phyloP scores from a whole-genome alignment of 2,888 invertebrate species.

The Synergus gifuensis region DNA sequence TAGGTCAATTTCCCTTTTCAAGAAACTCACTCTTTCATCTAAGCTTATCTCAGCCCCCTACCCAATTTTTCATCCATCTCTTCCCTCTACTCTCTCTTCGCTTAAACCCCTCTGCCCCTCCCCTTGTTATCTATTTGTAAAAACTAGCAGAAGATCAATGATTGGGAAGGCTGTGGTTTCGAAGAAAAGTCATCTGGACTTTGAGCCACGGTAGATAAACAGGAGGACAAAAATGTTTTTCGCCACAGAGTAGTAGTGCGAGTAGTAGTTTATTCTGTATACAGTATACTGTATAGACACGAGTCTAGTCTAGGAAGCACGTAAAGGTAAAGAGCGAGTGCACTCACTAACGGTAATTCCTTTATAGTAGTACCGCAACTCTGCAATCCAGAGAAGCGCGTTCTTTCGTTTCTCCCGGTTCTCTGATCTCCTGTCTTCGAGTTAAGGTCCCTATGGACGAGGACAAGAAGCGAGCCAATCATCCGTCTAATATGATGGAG shows the following conservation, averaged over 20 bases:
- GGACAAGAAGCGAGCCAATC: slow-evolving; percentile 62
- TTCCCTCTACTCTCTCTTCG: no score
- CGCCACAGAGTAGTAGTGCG: slow-evolving; percentile 51
- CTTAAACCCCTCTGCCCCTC: no score
- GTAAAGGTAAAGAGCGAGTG: slow-evolving; percentile 68
- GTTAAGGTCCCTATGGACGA: slow-evolving; percentile 27
- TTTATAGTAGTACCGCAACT: slow-evolving; percentile 75
- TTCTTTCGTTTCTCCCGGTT: slow-evolving; percentile 46
- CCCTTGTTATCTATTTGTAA: no score
- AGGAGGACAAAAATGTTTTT: slow-evolving; percentile 46
- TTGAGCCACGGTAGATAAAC: background rate
- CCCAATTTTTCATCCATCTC: no score
- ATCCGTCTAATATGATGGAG: slow-evolving; percentile 50
- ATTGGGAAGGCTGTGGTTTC: no score
- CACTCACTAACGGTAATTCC: slow-evolving; percentile 76
- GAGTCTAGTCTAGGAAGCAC: slow-evolving; percentile 63
- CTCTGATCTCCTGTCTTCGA: background rate
- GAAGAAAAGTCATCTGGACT: no score
- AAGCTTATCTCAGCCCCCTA: no score
- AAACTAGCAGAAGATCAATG: no score
- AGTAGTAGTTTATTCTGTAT: background rate
- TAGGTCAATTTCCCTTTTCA: no score
- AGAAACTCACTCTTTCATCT: no score
- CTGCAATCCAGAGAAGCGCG: slow-evolving; percentile 64
- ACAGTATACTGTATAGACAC: background rate